Evolutionary conservation across 2,113 vertebrate species (phyloP).

Genomic region (Thryonomys swinderianus): DNA sequence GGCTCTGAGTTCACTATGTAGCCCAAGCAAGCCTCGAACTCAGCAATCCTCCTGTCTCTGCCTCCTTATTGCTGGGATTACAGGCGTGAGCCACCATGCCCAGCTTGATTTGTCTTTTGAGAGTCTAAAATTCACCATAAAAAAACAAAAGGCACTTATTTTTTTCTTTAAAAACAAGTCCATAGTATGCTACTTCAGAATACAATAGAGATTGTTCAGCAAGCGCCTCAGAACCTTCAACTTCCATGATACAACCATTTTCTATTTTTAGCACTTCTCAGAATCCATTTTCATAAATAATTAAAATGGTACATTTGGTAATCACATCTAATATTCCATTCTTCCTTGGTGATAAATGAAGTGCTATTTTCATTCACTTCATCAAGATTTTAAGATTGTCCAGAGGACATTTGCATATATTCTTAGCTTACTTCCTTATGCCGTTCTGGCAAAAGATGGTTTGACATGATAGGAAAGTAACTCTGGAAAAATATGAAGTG

Average conservation of each 20-base stretch:
- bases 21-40: too few species aligned
- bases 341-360: conserved; percentile 79
- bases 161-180: background rate
- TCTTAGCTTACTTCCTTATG: conserved; percentile 65
- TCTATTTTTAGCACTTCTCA: conserved; percentile 71
- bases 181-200: background rate
- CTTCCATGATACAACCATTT: conserved; percentile 61
- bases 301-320: conserved; percentile 75
- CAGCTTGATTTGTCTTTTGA: conserved; percentile 46
- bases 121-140: conserved; percentile 17
- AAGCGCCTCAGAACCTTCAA: conserved; percentile 56
- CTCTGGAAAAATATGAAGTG: background rate
- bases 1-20: too few species aligned
- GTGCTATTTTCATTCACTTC: conserved; percentile 79
- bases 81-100: too few species aligned
- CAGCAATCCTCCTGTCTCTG: too few species aligned
- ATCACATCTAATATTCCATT: conserved; percentile 80
- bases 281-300: conserved; percentile 79
- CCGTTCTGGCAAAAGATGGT: conserved; percentile 26
- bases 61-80: too few species aligned
- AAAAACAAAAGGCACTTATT: background rate
- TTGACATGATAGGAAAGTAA: conserved; percentile 1
- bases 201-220: background rate
- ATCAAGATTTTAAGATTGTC: conserved; percentile 78
- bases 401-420: conserved; percentile 73